Evolutionary conservation across 2,113 vertebrate species (phyloP).

Genomic region (Sinocyclocheilus maitianheensis): DNA sequence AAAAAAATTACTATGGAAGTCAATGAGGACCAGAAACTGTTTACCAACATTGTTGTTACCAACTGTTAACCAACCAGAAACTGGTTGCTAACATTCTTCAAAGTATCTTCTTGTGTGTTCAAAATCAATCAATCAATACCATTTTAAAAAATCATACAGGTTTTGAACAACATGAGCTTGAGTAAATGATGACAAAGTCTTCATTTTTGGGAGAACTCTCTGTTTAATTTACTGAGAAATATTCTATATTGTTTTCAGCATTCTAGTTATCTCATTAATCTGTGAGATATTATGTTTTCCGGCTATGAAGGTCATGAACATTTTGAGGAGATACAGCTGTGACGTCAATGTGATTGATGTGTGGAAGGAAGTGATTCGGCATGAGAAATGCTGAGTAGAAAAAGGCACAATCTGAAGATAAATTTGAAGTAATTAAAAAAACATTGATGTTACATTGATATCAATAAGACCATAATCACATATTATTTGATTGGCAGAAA

Average conservation of each 20-base stretch:
- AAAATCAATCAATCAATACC: background rate
- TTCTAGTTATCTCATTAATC: background rate
- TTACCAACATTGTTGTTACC: too few relatives aligned
- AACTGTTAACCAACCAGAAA: too few relatives aligned
- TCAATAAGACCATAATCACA: background rate
- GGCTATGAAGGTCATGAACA: background rate
- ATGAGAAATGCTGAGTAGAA: slow-evolving; percentile 13
- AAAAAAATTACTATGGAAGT: too few relatives aligned
- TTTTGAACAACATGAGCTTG: too few relatives aligned
- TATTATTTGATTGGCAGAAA: background rate
- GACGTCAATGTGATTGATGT: background rate
- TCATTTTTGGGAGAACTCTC: background rate
- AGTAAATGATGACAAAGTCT: too few relatives aligned
- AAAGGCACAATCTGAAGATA: background rate
- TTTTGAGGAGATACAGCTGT: slow-evolving; percentile 1
- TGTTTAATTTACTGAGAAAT: background rate
- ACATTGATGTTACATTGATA: background rate
- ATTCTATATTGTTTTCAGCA: background rate
- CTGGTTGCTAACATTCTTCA: background rate
- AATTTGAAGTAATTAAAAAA: background rate
- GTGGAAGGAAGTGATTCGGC: slow-evolving; percentile 30
- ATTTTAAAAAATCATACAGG: too few relatives aligned
- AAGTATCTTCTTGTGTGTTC: background rate
- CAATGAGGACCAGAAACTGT: too few relatives aligned
- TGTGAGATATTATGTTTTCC: background rate